These are phyloP conservation scores for Neodiprion fabricii DNA, from an alignment of 1,140 invertebrate genomes.

Conservation along the genomic window DNA sequence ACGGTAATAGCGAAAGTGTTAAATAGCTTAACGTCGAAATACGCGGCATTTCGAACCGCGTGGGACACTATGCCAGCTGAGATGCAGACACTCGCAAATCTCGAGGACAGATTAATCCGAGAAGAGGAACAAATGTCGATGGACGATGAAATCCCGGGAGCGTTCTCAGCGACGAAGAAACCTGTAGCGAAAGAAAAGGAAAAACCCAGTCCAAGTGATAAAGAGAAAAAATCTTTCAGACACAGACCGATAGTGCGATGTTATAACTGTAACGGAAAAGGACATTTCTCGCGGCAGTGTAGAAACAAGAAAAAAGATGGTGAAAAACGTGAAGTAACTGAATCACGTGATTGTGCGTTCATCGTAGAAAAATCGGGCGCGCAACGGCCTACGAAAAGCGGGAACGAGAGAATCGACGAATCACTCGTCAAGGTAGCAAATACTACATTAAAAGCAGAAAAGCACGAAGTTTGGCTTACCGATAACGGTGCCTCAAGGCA, in stretches of 20 bases:
- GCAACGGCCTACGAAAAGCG: background rate
- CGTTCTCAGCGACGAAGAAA: background rate
- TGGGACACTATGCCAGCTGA: background rate
- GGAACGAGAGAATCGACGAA: background rate
- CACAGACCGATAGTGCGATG: background rate
- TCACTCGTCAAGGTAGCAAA: background rate
- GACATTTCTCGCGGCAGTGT: background rate
- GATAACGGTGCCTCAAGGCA: background rate
- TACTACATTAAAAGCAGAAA: background rate
- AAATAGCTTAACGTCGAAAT: background rate
- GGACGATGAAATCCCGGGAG: background rate
- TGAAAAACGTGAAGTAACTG: background rate
- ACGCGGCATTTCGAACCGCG: background rate
- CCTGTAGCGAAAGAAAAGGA: background rate
- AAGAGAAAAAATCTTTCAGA: no score
- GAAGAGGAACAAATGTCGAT: constrained; percentile 12
- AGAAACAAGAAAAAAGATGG: constrained; percentile 8
- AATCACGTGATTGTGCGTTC: constrained; percentile 14
- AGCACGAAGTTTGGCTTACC: background rate
- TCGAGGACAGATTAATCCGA: constrained; percentile 13
- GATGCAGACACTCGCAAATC: background rate
- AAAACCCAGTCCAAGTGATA: no score
- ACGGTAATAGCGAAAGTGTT: constrained; percentile 7
- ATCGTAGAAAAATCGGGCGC: background rate
- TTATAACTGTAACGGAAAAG: constrained; percentile 4